Percentiles rank a stretch among this genome's conserved stretches.
These are phyloP conservation scores for Enteromius paludinosus DNA, from an alignment of 2,797 vertebrate genomes.

Conservation along the genomic window DNA sequence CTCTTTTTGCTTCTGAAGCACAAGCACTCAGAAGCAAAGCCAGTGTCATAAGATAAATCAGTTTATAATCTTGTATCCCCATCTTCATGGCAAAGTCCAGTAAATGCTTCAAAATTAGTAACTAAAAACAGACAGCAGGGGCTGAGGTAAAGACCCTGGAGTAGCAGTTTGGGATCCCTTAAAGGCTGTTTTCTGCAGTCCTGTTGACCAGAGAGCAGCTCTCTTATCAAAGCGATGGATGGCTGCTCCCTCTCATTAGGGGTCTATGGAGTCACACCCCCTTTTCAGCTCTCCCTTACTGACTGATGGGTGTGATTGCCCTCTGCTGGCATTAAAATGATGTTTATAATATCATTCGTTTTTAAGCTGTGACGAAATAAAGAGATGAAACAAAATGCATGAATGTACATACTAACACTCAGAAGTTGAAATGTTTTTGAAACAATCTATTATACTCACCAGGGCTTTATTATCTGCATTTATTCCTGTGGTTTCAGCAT, in stretches of 20 bases:
- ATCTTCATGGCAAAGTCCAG: conserved; percentile 45
- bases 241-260: conserved; percentile 71
- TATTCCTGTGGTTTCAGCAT: background rate
- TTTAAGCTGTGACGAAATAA: background rate
- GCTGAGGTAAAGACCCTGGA: conserved; percentile 22
- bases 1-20: conserved; percentile 38
- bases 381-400: background rate
- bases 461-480: background rate
- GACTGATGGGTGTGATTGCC: conserved; percentile 48
- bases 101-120: conserved; percentile 9
- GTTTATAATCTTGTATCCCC: conserved; percentile 28
- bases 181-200: conserved; percentile 47
- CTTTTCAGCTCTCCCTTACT: conserved; percentile 17
- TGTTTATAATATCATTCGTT: conserved; percentile 1
- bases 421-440: background rate
- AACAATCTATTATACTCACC: background rate
- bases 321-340: conserved; percentile 54
- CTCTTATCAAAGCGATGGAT: conserved; percentile 71
- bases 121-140: conserved; percentile 17
- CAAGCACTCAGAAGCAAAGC: conserved; percentile 41
- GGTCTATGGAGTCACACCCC: conserved; percentile 54
- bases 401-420: background rate
- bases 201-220: conserved; percentile 44
- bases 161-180: conserved; percentile 51
- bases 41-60: conserved; percentile 39